Evolutionary conservation across 2,113 vertebrate species (phyloP), one percentile per base, ranked within the genome.

Genomic region (Callospermophilus lateralis): DNA sequence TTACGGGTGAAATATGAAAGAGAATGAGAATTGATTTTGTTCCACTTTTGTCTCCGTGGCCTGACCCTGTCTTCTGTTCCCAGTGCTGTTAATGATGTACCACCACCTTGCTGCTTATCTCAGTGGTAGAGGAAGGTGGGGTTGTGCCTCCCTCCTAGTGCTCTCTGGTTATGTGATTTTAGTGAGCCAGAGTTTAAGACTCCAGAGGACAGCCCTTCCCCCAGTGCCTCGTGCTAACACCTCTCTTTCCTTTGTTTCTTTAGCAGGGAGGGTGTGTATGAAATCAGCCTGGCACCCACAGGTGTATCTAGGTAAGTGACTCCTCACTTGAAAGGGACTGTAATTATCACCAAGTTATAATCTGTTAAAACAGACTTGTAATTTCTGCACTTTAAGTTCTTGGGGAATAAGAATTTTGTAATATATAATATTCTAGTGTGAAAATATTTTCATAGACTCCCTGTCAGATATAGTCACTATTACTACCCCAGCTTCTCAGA

Each of bases 231-330:
- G 32, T 51, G 15, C 83, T 98, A 80, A 98, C n/a, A 20, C 8
- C 16, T 96, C 19, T 97, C 55, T 94, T 17, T 86, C 89, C 85
- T 97, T 93, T 93, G 8, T 95, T 68, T 97, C 84, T 48, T 80
- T 97, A 99, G 99, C 96, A 98, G 98, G 81, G 98, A 98, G 3
- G 99, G 99, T 30, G 98, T 98, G 22, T 99, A 99, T 98, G 99
- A 99, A 83, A 99, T 99, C 98, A 99, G 99, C 97, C 85, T 92
- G 20, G 98, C 96, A 15, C 99, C 99, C 4, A 98, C 98, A 30
- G 99, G 99, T 19, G 70, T 99, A 65, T 99, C 99, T 92, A 99
- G 99, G 99, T 99, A 94, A 99, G 99, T 95, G 61, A 73, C 17
- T 77, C 10, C 67, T 96, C 11, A 16, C 10, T 55, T 87, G 58